Evolutionary conservation across 1,140 invertebrate species (phyloP).

Genomic region (Ptiloglossa arizonensis): DNA sequence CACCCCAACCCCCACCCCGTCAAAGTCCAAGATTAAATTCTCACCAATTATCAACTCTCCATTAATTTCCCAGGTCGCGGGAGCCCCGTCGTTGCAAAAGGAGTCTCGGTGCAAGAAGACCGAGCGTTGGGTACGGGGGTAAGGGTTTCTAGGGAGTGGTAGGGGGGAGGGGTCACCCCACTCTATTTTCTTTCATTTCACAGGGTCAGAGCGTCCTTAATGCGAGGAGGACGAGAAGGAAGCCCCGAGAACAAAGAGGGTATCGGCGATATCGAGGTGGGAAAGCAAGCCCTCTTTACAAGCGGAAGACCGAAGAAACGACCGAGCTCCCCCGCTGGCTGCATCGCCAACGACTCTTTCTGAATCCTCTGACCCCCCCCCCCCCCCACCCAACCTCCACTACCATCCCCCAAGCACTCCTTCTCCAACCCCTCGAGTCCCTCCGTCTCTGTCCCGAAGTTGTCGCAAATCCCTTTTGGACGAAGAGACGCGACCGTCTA

Average conservation of each 20-base stretch:
- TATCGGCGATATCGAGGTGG: constrained; percentile 56
- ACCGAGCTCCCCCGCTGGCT: constrained; percentile 14
- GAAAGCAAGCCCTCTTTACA: constrained; percentile 49
- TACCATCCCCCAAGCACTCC: too few species aligned
- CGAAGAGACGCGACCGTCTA: constrained; percentile 45
- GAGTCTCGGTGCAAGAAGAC: background rate
- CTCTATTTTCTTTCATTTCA: constrained; percentile 48
- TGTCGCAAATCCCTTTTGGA: constrained; percentile 65
- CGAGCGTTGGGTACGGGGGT: too few species aligned
- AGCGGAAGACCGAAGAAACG: constrained; percentile 48
- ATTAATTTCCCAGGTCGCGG: constrained; percentile 26
- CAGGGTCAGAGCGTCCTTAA: constrained; percentile 45
- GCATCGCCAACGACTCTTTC: constrained; percentile 45
- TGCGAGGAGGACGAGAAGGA: constrained; percentile 31
- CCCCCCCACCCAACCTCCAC: too few species aligned
- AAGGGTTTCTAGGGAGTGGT: background rate
- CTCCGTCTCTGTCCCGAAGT: constrained; percentile 20
- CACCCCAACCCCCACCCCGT: too few species aligned
- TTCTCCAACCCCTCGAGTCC: background rate
- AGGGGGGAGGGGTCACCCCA: background rate
- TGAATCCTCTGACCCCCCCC: background rate
- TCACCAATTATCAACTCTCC: constrained; percentile 45
- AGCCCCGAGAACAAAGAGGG: constrained; percentile 46
- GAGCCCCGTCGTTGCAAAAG: too few species aligned
- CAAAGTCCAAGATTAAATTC: constrained; percentile 41